Base-by-base conservation (phyloP, 2,888 invertebrate genomes). In the Athripsodes cinereus region DNA sequence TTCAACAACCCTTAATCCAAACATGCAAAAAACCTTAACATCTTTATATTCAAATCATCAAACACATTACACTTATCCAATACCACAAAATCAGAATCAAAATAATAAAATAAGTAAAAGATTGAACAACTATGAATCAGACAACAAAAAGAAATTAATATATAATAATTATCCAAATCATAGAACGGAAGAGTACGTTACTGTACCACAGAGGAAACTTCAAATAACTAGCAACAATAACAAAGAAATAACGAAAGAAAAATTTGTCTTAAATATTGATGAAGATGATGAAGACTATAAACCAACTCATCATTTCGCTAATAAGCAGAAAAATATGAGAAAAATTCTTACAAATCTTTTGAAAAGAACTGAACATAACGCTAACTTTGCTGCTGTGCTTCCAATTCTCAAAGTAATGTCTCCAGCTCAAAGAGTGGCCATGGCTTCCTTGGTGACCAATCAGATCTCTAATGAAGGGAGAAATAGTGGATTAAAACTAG, bases 381-480 rank as follows among this genome's bases (percentile, higher is more conserved):
- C 81, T 61, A 81, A 81, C 67, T 81, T 85, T 57, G 80, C 81
- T 0, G 81, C 84, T 70, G 78, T 84, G 21, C 71, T 85, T 71
- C 86, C 87, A 46, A 84, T 85, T 64, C 73, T 86, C 64, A 76
- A 84, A 51, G 81, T 80, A 2, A 79, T 86, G 74, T 81, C 84
- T 1, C 80, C 81, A 0, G 78, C 80, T 22, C 86, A 86, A 70
- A 73, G 84, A 26, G 72, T 83, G 59, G 81, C 83, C 1, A 69
- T 86, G 57, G 84, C 84, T 0, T 81, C 84, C 0, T 66, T 87
- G 44, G 84, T 86, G 3, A 81, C 84, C 1, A 81, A 78, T 2
- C 83, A 85, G 69, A 78, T 83, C 52, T 79, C 77, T 65, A 79
- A 81, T 1, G 79, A 80, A 0, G 75, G 78, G 53, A 77, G 72